These are phyloP conservation scores for Tapirus terrestris DNA, from an alignment of 2,113 vertebrate species.

Conservation along the genomic window DNA sequence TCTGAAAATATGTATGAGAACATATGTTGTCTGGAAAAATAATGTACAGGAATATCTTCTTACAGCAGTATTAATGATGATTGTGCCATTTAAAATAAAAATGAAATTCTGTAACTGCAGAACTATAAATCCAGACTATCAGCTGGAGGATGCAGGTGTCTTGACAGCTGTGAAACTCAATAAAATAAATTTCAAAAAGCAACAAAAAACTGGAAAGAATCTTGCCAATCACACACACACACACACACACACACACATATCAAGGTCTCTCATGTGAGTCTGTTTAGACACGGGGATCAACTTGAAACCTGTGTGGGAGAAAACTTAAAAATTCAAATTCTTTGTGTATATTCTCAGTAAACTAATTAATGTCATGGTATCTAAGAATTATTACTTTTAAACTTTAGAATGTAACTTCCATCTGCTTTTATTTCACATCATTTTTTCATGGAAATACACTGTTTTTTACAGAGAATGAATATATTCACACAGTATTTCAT, in stretches of 20 bases:
- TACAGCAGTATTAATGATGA: not conserved
- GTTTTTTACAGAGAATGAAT: not conserved
- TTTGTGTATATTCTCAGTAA: not conserved
- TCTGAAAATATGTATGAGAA: slow-evolving; percentile 33
- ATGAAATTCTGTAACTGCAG: not conserved
- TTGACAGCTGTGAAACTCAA: not conserved
- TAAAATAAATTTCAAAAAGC: not conserved
- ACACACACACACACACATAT: too few species aligned
- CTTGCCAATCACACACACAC: not conserved
- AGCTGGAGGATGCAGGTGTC: not conserved
- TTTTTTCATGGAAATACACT: not conserved
- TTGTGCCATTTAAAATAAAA: slow-evolving; percentile 5
- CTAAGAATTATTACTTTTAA: not conserved
- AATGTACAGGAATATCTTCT: not conserved
- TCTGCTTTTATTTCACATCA: not conserved
- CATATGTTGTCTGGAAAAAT: slow-evolving; percentile 9
- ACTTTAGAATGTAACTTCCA: not conserved
- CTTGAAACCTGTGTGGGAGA: not conserved
- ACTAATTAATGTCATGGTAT: not conserved
- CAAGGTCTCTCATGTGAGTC: not conserved
- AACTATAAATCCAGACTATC: not conserved
- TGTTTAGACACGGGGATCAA: not conserved
- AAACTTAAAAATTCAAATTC: not conserved
- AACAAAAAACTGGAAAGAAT: not conserved
- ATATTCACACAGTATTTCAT: not conserved